These are phyloP conservation scores for Sminthopsis crassicaudata DNA, from an alignment of 2,113 vertebrate genomes.

Conservation along the genomic window DNA sequence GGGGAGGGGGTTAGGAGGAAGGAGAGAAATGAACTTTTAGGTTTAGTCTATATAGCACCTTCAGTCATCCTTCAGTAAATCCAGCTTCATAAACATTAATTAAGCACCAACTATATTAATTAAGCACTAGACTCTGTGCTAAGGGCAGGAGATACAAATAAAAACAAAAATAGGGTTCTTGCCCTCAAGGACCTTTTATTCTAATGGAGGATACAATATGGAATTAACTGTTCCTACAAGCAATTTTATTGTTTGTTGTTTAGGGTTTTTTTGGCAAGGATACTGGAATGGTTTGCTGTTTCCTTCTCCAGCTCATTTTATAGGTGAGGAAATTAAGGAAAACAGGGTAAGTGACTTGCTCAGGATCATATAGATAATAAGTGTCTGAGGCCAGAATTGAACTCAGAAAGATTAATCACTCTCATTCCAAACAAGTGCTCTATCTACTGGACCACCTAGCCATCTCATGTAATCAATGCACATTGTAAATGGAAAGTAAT, in stretches of 20 bases:
- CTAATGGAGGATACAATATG: neutral
- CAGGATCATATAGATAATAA: neutral
- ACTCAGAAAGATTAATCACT: neutral
- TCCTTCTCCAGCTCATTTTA: neutral
- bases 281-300: neutral
- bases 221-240: neutral
- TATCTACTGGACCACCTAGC: neutral
- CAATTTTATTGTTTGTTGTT: neutral
- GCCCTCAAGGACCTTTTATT: neutral
- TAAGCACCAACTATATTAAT: neutral
- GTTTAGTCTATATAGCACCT: too few species aligned
- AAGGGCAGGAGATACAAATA: neutral
- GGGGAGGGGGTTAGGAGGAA: too few species aligned
- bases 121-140: neutral
- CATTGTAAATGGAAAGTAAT: neutral
- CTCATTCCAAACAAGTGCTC: neutral
- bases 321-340: neutral
- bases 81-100: neutral
- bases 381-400: neutral
- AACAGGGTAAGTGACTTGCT: neutral
- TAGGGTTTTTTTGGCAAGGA: neutral
- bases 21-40: too few species aligned
- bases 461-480: neutral
- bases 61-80: too few species aligned
- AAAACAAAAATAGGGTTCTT: neutral